Evolutionary conservation across 2,113 vertebrate genomes (phyloP).

Genomic region (Coptodon bakossiorum): DNA sequence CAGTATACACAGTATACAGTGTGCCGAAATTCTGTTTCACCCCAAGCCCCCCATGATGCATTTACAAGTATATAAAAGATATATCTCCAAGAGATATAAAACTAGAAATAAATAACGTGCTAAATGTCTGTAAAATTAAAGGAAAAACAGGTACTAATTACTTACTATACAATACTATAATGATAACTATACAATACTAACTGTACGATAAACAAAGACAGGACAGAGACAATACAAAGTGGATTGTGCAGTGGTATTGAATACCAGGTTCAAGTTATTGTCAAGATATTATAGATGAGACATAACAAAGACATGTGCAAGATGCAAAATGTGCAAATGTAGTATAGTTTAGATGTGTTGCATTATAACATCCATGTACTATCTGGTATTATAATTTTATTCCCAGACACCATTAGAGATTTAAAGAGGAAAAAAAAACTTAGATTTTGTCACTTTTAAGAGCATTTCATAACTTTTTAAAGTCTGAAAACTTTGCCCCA

Average conservation of each 20-base stretch:
- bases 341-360: not conserved
- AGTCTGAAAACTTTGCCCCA: not conserved
- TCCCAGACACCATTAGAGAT: not conserved
- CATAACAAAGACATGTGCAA: not conserved
- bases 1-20: not conserved
- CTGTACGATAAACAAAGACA: not conserved
- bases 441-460: not conserved
- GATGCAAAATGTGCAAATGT: not conserved
- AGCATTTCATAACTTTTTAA: not conserved
- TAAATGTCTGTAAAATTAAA: not conserved
- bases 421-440: not conserved
- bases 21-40: not conserved
- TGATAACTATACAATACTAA: not conserved
- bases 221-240: not conserved
- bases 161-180: not conserved
- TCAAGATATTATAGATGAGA: not conserved
- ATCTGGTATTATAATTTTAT: not conserved
- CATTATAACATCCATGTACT: not conserved
- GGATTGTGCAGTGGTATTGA: not conserved
- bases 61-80: not conserved
- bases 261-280: not conserved
- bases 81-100: not conserved
- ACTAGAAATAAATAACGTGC: not conserved
- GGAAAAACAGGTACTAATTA: not conserved
- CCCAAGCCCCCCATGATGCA: not conserved